These are phyloP conservation scores for Plectrocnemia conspersa DNA, from an alignment of 1,140 invertebrate species.

Conservation along the genomic window DNA sequence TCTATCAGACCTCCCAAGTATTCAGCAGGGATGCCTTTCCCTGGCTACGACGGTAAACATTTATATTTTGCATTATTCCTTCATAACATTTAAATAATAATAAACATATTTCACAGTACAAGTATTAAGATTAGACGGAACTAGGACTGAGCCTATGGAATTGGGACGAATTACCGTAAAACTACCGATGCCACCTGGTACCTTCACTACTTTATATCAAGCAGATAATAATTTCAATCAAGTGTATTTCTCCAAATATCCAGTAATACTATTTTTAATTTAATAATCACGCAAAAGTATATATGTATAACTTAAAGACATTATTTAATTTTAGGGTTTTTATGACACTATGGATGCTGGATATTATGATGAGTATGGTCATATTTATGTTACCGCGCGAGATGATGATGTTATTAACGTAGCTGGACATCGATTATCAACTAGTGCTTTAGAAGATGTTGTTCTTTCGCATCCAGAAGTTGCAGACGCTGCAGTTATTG, in stretches of 20 bases:
- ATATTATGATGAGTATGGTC: conserved; percentile 76
- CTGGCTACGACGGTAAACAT: conserved; percentile 78
- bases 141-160: conserved; percentile 61
- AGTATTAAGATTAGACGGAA: conserved; percentile 67
- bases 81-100: conserved; percentile 3
- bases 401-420: conserved; percentile 97
- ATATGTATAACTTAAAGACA: not conserved
- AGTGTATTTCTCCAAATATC: conserved; percentile 75
- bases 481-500: conserved; percentile 80
- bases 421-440: conserved; percentile 84
- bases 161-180: conserved; percentile 81
- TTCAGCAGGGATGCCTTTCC: conserved; percentile 69
- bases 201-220: conserved; percentile 74
- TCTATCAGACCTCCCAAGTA: conserved; percentile 56
- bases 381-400: conserved; percentile 81
- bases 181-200: conserved; percentile 83
- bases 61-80: conserved; percentile 14
- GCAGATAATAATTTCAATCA: conserved; percentile 77
- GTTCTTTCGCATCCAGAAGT: conserved; percentile 76
- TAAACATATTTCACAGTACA: conserved; percentile 55
- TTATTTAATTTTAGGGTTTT: conserved; percentile 64
- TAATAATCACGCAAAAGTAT: not conserved
- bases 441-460: conserved; percentile 83
- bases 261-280: conserved; percentile 54
- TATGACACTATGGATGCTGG: conserved; percentile 96